Percentiles rank a stretch among this genome's conserved stretches.
phyloP scores from a whole-genome alignment of 2,888 invertebrate species.

The Eurois occulta region DNA sequence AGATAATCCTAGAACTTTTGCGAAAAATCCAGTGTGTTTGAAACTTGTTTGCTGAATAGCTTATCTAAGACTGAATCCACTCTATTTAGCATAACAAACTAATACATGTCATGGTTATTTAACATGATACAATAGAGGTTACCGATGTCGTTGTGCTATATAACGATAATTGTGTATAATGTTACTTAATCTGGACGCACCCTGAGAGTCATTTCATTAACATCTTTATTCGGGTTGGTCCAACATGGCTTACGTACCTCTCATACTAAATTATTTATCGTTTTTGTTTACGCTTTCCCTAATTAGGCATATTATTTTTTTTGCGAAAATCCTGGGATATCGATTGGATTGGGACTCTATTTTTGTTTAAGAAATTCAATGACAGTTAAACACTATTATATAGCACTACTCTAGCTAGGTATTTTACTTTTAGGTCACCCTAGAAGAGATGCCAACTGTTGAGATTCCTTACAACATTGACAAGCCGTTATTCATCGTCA shows the following conservation, averaged over 20 bases:
- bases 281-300: background rate
- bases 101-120: background rate
- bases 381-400: background rate
- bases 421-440: constrained; percentile 74
- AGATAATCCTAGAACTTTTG: background rate
- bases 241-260: background rate
- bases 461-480: constrained; percentile 69
- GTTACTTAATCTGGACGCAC: background rate
- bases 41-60: background rate
- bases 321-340: background rate
- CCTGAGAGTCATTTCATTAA: background rate
- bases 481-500: constrained; percentile 70
- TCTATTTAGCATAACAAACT: background rate
- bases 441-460: constrained; percentile 75
- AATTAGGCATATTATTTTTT: background rate
- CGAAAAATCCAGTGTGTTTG: background rate
- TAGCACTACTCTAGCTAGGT: background rate
- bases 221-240: background rate
- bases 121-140: background rate
- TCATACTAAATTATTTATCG: background rate
- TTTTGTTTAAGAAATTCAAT: background rate
- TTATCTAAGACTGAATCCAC: background rate
- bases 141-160: too few species aligned
- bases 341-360: background rate
- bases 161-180: background rate